These are phyloP conservation scores for Leptinotarsa rubiginosa DNA, from an alignment of 2,888 invertebrate species.

Conservation along the genomic window DNA sequence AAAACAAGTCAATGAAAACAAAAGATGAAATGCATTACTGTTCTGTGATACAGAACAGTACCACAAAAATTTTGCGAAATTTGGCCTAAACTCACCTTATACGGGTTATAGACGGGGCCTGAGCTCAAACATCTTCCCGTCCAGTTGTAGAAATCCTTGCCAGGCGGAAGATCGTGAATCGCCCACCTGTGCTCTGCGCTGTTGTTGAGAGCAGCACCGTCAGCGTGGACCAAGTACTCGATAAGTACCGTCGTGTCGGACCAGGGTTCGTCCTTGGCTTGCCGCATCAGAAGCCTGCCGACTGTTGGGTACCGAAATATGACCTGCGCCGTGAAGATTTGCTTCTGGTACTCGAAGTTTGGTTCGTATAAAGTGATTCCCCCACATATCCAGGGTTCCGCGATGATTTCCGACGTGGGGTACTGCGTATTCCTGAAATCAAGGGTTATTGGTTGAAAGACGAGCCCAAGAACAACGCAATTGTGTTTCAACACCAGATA, in stretches of 20 bases:
- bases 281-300: conserved; percentile 84
- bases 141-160: conserved; percentile 93
- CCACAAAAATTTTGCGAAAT: neutral
- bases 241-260: conserved; percentile 87
- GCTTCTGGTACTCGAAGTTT: conserved; percentile 76
- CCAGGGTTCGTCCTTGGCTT: conserved; percentile 82
- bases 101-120: conserved; percentile 83
- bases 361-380: conserved; percentile 74
- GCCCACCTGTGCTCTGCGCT: conserved; percentile 85
- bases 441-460: too few species aligned
- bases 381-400: conserved; percentile 74
- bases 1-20: too few species aligned
- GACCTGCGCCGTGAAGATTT: conserved; percentile 83
- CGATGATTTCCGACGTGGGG: conserved; percentile 61
- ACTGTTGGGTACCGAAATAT: conserved; percentile 85
- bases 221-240: conserved; percentile 88
- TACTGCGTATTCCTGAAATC: conserved; percentile 67
- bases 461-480: neutral
- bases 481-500: neutral
- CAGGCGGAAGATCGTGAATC: conserved; percentile 82
- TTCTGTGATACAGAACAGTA: too few species aligned
- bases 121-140: conserved; percentile 84
- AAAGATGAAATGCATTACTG: too few species aligned
- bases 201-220: conserved; percentile 83
- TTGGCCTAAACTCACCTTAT: conserved; percentile 67